Percentiles rank a stretch among this genome's conserved stretches.
Evolutionary conservation across 2,888 invertebrate species (phyloP).

Genomic region (Balanococcus diminutus): DNA sequence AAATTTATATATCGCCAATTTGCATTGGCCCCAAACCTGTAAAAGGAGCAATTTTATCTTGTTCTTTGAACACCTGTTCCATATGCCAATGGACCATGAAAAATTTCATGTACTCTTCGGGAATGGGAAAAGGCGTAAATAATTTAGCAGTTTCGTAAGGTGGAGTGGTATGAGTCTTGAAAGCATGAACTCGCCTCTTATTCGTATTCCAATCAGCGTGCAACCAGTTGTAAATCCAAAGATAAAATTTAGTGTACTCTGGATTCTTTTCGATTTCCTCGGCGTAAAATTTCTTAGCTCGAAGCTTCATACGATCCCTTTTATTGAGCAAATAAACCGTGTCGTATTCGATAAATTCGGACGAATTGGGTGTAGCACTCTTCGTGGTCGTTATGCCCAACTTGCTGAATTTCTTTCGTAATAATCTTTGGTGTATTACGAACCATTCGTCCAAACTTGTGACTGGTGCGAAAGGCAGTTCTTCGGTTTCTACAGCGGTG

Average conservation of each 20-base stretch:
- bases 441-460: conserved; percentile 13
- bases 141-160: not conserved
- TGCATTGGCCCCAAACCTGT: not conserved
- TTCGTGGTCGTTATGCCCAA: not conserved
- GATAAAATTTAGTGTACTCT: not conserved
- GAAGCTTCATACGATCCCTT: not conserved
- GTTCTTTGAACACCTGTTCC: conserved; percentile 13
- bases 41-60: conserved; percentile 1
- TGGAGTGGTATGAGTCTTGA: not conserved
- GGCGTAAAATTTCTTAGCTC: not conserved
- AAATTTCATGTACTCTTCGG: not conserved
- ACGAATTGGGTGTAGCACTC: not conserved
- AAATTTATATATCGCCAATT: not conserved
- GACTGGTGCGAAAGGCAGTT: not conserved
- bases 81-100: not conserved
- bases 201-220: conserved; percentile 15
- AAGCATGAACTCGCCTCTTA: not conserved
- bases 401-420: not conserved
- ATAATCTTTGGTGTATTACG: not conserved
- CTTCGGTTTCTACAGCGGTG: not conserved
- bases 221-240: conserved; percentile 11
- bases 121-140: not conserved
- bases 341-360: not conserved
- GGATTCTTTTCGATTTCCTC: not conserved
- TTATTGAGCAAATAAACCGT: not conserved